These are phyloP conservation scores for Marmota monax DNA, from an alignment of 2,113 vertebrate genomes.

Conservation along the genomic window DNA sequence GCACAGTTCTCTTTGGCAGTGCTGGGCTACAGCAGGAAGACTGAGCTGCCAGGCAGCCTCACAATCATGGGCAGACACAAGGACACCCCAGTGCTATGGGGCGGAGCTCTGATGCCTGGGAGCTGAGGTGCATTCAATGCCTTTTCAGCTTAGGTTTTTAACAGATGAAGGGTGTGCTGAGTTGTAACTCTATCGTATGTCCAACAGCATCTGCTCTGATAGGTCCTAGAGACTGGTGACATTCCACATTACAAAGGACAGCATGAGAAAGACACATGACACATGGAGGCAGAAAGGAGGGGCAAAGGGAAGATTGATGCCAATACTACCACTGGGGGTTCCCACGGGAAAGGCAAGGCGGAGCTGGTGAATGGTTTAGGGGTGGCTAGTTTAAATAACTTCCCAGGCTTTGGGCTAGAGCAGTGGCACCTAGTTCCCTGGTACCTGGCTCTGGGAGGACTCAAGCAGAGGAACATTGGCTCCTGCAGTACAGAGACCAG, in stretches of 20 bases:
- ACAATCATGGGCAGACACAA: not conserved
- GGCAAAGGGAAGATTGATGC: not conserved
- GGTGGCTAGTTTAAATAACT: not conserved
- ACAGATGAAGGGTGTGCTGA: not conserved
- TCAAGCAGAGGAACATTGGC: not conserved
- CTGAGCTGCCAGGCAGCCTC: not conserved
- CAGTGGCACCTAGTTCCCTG: no score
- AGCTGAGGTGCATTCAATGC: not conserved
- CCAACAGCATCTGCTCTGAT: not conserved
- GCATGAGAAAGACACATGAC: not conserved
- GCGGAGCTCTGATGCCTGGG: not conserved
- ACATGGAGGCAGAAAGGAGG: not conserved
- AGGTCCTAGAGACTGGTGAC: not conserved
- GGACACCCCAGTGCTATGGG: not conserved
- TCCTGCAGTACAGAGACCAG: not conserved
- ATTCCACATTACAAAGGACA: not conserved
- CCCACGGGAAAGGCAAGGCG: not conserved
- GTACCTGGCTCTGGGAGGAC: not conserved
- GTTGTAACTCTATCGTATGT: not conserved
- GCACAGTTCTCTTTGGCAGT: not conserved
- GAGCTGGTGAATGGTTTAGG: not conserved
- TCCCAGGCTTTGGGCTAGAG: not conserved
- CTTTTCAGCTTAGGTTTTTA: not conserved
- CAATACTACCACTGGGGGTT: not conserved
- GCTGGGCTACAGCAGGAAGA: no score